Base-by-base conservation (phyloP, 2,113 vertebrate species). In the Cyphomyrus plagiostoma region DNA sequence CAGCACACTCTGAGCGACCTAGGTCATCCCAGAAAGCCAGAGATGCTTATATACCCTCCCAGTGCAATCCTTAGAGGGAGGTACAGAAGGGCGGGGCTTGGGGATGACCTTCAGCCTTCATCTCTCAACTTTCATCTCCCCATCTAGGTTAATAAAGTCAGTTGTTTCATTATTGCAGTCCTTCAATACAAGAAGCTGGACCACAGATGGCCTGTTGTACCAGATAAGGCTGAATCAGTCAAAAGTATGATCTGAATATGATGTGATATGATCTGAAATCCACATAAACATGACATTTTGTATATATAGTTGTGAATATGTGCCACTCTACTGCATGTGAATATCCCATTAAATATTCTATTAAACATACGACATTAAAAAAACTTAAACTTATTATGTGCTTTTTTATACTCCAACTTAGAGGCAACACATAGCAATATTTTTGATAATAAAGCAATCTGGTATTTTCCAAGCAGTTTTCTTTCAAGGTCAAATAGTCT, bases 41-140 rank as follows among this genome's bases (percentile, higher is more conserved):
- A 86, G 85, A 53, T 87, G 85, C 50, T 87, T 87, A 87, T 53
- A 87, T 53, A 53, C 49, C 45, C 48, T 53, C 85, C 15, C 85
- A 87, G 49, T 6, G 7, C 26, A n/a, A 17, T 48, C 85, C 49
- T 56, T 39, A 26, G 82, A 46, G 85, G 85, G 49, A 26, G 23
- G 49, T 87, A 15, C 23, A 17, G 26, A 26, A 50, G n/a, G 85
- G 85, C 7, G 85, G 85, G 11, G 85, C 85, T 48, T 56, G 49
- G 48, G 49, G 11, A 26, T 87, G 39, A 53, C 85, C 85, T 87
- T 87, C 85, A 87, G 49, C 85, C 39, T 86, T 87, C 50, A 87
- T 84, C 85, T 53, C 13, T 87, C 85, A 87, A n/a, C 85, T 53
- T n/a, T 35, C 85, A 56, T 53, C 50, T 87, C 45, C n/a, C 30